These are phyloP conservation scores for Aselliscus stoliczkanus DNA, from an alignment of 2,797 vertebrate species.

Conservation along the genomic window DNA sequence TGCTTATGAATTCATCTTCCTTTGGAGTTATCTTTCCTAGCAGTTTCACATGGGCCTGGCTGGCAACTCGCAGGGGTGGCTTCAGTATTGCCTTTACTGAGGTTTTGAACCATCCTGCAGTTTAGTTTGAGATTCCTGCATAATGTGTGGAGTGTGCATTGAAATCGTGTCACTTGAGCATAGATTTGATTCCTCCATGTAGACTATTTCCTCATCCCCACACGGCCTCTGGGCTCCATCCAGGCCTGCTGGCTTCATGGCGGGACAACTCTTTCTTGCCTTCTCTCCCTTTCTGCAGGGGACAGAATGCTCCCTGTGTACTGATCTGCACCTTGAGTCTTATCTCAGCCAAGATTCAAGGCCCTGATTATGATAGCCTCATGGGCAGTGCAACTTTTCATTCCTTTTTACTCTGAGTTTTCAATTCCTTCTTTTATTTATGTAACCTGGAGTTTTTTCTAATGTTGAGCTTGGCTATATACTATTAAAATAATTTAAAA, in stretches of 20 bases:
- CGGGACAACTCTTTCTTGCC: neutral
- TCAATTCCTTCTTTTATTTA: constrained; percentile 1
- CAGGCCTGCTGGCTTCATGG: neutral
- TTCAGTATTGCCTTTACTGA: neutral
- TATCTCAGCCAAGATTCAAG: neutral
- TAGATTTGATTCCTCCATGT: neutral
- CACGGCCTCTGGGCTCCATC: neutral
- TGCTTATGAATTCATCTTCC: neutral
- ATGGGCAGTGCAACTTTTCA: neutral
- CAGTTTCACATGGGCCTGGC: neutral
- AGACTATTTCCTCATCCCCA: neutral
- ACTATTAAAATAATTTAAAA: constrained; percentile 25
- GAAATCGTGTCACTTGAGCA: neutral
- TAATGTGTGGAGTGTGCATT: neutral
- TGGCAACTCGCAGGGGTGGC: neutral
- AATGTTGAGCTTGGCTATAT: neutral
- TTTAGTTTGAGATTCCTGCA: neutral
- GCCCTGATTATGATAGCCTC: neutral
- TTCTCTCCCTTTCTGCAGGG: neutral
- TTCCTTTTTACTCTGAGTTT: neutral
- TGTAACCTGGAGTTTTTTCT: neutral
- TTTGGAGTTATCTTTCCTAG: neutral
- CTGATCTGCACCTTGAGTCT: neutral
- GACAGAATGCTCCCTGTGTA: neutral
- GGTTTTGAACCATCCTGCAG: neutral